Base-by-base conservation (phyloP, 2,888 invertebrate genomes). In the Sphaerophoria taeniata region DNA sequence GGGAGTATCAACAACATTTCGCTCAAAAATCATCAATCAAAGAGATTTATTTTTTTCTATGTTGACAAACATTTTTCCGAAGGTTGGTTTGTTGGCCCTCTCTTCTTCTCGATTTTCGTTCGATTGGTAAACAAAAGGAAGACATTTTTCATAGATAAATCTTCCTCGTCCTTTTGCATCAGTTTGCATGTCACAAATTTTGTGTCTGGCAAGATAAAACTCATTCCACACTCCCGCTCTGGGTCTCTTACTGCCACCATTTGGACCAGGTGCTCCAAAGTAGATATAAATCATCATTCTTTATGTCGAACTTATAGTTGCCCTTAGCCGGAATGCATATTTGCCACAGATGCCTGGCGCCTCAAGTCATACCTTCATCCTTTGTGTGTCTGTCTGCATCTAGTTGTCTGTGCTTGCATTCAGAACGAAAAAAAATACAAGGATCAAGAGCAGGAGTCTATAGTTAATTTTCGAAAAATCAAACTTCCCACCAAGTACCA, bases 111-210 rank as follows among this genome's bases (percentile, higher is more conserved):
- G 1, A 45, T 45, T 11, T 4, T 36, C 43, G 51, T 78, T 24
- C 69, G 47, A 77, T 12, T 69, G 85, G 85, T 73, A 85, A 73
- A 85, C 85, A 81, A 33, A 33, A 47, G 6, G 53, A 47, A 58
- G 77, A 81, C 81, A 77, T 63, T 81, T 65, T 81, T 63, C 47
- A 36, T 65, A 77, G 81, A 85, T 85, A 81, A 85, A 85, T 85
- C 85, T 81, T 76, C 45, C 45, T 72, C 33, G 12, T 65, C 16
- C 65, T 36, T 45, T 61, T 36, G 58, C 16, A n/a, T 14, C 39
- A 39, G 60, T 80, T 80, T 75, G 80, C 71, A 84, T 84, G 80
- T 84, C 80, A 80, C 72, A 51, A 53, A 80, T 84, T 80, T 72
- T 71, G 75, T 67, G 75, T 71, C 80, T 75, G 74, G 82, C 34